These are phyloP conservation scores for Melieria omissa DNA, from an alignment of 2,888 invertebrate genomes.

Conservation along the genomic window DNA sequence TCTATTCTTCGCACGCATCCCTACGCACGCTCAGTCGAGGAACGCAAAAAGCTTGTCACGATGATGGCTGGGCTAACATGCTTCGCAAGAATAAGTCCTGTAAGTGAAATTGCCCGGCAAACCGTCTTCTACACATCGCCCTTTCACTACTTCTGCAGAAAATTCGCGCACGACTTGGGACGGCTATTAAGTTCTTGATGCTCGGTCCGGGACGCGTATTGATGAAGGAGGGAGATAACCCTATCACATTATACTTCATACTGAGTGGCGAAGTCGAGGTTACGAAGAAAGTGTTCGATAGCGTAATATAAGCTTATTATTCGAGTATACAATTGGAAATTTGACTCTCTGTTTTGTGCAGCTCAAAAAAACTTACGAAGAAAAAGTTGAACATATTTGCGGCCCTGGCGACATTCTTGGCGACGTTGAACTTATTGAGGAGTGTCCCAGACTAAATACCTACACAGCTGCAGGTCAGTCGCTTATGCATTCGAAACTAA, in stretches of 20 bases:
- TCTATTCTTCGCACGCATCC: conserved; percentile 71
- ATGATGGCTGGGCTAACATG: conserved; percentile 73
- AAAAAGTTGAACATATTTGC: conserved; percentile 50
- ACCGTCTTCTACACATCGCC: neutral
- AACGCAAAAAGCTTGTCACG: conserved; percentile 71
- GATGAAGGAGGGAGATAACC: conserved; percentile 72
- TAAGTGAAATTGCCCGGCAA: conserved; percentile 34
- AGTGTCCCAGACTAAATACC: conserved; percentile 46
- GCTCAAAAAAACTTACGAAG: conserved; percentile 39
- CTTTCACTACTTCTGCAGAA: conserved; percentile 63
- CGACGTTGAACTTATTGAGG: conserved; percentile 58
- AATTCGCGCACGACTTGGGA: conserved; percentile 72
- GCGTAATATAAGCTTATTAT: conserved; percentile 45
- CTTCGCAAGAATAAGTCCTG: conserved; percentile 72
- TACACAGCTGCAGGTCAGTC: conserved; percentile 44
- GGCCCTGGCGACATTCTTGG: conserved; percentile 60
- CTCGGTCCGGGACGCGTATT: conserved; percentile 71
- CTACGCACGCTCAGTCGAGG: conserved; percentile 70
- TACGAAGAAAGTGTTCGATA: conserved; percentile 52
- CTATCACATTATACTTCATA: conserved; percentile 74
- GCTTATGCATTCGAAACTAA: neutral
- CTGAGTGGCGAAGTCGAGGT: conserved; percentile 70
- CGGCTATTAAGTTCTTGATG: conserved; percentile 73
- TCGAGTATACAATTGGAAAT: neutral
- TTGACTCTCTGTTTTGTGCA: conserved; percentile 10